Evolutionary conservation across 2,113 vertebrate genomes (phyloP).

Genomic region (Oncorhynchus clarkii): DNA sequence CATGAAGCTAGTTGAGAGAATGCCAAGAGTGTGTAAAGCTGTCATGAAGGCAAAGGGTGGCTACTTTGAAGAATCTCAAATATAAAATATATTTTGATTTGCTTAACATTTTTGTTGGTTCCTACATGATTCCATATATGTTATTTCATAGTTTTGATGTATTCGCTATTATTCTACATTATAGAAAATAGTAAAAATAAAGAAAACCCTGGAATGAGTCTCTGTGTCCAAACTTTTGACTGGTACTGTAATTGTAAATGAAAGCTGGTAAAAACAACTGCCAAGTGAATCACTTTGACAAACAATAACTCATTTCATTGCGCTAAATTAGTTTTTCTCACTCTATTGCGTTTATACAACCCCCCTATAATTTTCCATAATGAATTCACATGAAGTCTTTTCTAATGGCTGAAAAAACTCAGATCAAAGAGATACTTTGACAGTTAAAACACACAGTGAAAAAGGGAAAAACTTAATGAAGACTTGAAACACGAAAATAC

Average conservation of each 20-base stretch:
- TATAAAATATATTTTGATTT: too few species aligned
- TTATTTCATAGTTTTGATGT: too few species aligned
- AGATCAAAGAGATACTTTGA: neutral
- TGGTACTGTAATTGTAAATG: constrained; percentile 7
- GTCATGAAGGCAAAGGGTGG: too few species aligned
- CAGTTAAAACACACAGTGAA: too few species aligned
- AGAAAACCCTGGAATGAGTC: neutral
- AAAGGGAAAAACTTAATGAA: too few species aligned
- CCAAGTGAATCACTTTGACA: constrained; percentile 3
- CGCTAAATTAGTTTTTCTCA: constrained; percentile 1
- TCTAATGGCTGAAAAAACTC: neutral
- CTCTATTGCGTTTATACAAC: constrained; percentile 7
- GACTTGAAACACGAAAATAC: neutral
- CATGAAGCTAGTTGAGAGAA: too few species aligned
- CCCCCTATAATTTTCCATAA: neutral
- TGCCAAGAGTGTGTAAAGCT: too few species aligned
- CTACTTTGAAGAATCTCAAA: too few species aligned
- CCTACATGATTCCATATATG: too few species aligned
- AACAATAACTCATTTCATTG: neutral
- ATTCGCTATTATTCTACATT: too few species aligned
- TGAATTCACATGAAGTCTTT: neutral
- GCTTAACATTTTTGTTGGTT: too few species aligned
- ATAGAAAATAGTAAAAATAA: neutral
- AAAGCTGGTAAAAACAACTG: constrained; percentile 2
- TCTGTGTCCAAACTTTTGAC: constrained; percentile 4